Conservation (phyloP, 2,888 invertebrate genomes). For the Platycheirus rosarum region DNA sequence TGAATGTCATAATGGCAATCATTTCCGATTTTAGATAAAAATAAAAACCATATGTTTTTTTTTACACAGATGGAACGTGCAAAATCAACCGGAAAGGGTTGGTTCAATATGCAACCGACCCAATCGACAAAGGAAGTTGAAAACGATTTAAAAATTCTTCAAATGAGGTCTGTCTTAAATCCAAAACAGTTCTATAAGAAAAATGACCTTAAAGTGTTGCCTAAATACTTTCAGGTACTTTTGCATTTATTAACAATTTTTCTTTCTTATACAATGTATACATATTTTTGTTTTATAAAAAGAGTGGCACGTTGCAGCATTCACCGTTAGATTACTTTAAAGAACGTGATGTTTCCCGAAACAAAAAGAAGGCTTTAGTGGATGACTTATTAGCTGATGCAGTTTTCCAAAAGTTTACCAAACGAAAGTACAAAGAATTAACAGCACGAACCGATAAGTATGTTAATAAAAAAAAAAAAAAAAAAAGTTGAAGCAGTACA, state of each 20-base stretch:
- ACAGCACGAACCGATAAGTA: slow-evolving; percentile 86
- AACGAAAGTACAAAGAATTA: slow-evolving; percentile 90
- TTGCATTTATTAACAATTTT: neutral
- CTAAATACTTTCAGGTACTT: slow-evolving; percentile 96
- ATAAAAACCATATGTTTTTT: too few species aligned
- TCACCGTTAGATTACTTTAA: slow-evolving; percentile 93
- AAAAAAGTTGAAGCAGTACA: too few species aligned
- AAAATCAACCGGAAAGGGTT: slow-evolving; percentile 92
- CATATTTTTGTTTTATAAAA: too few species aligned
- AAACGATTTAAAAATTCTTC: slow-evolving; percentile 93
- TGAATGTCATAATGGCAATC: too few species aligned
- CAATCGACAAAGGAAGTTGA: slow-evolving; percentile 94
- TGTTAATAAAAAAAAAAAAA: slow-evolving; percentile 85
- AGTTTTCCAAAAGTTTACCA: slow-evolving; percentile 91
- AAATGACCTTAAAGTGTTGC: slow-evolving; percentile 92
- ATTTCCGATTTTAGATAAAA: too few species aligned
- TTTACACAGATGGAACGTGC: slow-evolving; percentile 84
- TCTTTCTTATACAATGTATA: neutral
- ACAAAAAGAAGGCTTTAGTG: slow-evolving; percentile 94
- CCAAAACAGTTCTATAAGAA: slow-evolving; percentile 98
- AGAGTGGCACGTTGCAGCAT: slow-evolving; percentile 91
- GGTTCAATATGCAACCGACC: slow-evolving; percentile 95
- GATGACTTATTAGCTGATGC: slow-evolving; percentile 96
- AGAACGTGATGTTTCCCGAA: slow-evolving; percentile 91
- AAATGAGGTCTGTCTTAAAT: slow-evolving; percentile 96